These are phyloP conservation scores for Neuroterus valhalla DNA, from an alignment of 1,140 invertebrate species.

Conservation along the genomic window DNA sequence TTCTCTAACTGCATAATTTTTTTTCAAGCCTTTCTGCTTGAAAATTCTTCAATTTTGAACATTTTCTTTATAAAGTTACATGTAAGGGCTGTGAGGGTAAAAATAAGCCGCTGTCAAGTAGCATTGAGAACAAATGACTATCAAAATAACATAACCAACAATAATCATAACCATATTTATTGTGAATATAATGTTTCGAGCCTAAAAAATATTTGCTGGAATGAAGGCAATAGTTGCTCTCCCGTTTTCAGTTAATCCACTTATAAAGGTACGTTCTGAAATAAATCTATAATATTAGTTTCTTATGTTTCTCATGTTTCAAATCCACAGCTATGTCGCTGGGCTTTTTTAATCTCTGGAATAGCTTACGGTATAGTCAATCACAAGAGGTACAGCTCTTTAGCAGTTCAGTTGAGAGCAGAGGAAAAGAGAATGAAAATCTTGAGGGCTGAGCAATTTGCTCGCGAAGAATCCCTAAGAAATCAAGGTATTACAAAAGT, in stretches of 20 bases:
- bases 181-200: neutral
- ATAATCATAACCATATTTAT: neutral
- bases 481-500: too few relatives aligned
- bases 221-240: neutral
- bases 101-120: too few relatives aligned
- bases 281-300: neutral
- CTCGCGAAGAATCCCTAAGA: conserved; percentile 28
- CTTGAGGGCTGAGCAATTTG: conserved; percentile 31
- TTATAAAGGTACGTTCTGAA: conserved; percentile 39
- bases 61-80: too few relatives aligned
- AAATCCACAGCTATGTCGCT: conserved; percentile 35
- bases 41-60: too few relatives aligned
- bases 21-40: too few relatives aligned
- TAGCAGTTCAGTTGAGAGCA: conserved; percentile 6
- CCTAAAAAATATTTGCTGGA: neutral
- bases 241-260: conserved; percentile 32
- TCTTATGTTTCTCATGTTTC: neutral
- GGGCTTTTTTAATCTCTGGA: conserved; percentile 36
- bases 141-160: neutral
- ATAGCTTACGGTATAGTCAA: conserved; percentile 39
- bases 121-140: neutral
- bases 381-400: conserved; percentile 3
- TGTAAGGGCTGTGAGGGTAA: too few relatives aligned
- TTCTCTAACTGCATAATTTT: too few relatives aligned
- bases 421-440: neutral